Base-by-base conservation (phyloP, 2,797 vertebrate genomes). In the Lepilemur septentrionalis region DNA sequence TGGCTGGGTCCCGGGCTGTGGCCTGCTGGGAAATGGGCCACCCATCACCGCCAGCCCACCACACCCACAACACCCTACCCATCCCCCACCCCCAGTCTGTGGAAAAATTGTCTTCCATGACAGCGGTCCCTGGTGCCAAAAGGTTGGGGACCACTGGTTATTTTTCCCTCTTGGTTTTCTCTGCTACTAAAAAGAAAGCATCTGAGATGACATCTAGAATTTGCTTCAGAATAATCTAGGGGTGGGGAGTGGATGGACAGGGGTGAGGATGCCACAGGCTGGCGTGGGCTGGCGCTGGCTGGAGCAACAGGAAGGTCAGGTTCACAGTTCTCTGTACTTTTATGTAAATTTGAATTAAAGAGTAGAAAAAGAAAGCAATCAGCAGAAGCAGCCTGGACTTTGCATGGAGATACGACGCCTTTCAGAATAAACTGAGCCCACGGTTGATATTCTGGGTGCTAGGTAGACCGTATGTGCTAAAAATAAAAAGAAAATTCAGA, bases 281-380 rank as follows among this genome's bases (percentile, higher is more conserved):
- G 22, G 41, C 18, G 25, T 0, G 13, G 14, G 23, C 13, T 20
- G 43, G 25, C 14, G 23, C 41, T 4, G 41, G 15, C 9, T 8
- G 11, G 73, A 35, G 61, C 25, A 17, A 38, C 4, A 1, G 28
- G 32, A 61, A 35, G 2, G 14, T 4, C 25, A n/a, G 65, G 30
- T 5, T 69, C 85, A 25, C 5, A 18, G 63, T 41, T 89, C 70
- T 85, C 85, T 75, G 43, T 59, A 41, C 30, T 84, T 92, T 69
- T 73, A 63, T 67, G 91, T 67, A 76, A 88, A 97, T 86, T n/a
- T 85, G 50, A 79, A 93, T 92, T n/a, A 55, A 95, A 96, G 76
- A 59, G 22, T 46, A 90, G 46, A 75, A 78, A 28, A 76, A 87
- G 28, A 59, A 92, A 95, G 23, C 76, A 91, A 48, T n/a, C 2